Percentiles rank a stretch among this genome's conserved stretches.
These are phyloP conservation scores for Ceyx erithaca DNA, from an alignment of 2,797 vertebrate species.

Conservation along the genomic window DNA sequence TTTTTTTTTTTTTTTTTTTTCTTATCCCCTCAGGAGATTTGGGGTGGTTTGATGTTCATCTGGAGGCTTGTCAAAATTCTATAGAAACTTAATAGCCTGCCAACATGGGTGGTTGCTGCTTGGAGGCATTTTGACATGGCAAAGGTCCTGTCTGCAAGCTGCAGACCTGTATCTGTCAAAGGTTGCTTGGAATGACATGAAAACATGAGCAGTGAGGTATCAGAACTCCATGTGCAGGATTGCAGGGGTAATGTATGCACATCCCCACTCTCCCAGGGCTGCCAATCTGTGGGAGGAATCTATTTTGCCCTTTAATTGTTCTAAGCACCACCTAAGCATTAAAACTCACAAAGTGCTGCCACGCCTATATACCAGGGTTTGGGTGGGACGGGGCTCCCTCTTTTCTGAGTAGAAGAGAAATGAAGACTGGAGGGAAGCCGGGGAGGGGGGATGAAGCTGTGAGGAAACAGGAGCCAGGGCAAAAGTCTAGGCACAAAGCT, in stretches of 20 bases:
- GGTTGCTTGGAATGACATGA: constrained; percentile 51
- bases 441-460: neutral
- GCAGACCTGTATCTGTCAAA: constrained; percentile 17
- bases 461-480: neutral
- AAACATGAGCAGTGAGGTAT: neutral
- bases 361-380: constrained; percentile 32
- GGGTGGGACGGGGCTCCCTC: constrained; percentile 8
- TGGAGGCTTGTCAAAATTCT: constrained; percentile 62
- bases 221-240: neutral
- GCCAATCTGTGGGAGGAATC: constrained; percentile 53
- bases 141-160: constrained; percentile 22
- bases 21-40: constrained; percentile 52
- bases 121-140: constrained; percentile 60
- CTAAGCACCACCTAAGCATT: neutral
- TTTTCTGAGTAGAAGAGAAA: constrained; percentile 27
- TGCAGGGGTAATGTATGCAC: neutral
- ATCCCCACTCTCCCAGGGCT: neutral
- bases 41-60: constrained; percentile 64
- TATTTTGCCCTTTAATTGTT: constrained; percentile 39
- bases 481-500: neutral
- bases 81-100: constrained; percentile 65
- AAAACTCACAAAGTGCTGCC: constrained; percentile 32
- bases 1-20: neutral
- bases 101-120: constrained; percentile 67
- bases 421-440: neutral